Conservation (phyloP, 2,888 invertebrate species). For the Margaritifera margaritifera region DNA sequence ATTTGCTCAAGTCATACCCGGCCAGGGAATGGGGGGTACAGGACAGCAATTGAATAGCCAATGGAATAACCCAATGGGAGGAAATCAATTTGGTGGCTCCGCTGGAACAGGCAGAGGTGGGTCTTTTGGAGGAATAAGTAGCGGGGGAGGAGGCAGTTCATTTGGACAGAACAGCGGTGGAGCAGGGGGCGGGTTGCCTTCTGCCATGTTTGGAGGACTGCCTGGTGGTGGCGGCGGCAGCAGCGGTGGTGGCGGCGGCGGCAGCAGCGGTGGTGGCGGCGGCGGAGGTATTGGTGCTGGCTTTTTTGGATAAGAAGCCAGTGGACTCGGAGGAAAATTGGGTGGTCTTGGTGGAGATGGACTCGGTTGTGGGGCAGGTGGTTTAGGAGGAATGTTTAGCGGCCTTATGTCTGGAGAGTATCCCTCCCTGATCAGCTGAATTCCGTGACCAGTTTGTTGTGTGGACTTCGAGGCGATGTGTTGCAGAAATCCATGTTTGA, state of each 20-base stretch:
- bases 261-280: neutral
- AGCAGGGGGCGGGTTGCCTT: neutral
- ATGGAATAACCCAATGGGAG: too few species aligned
- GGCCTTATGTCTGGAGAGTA: neutral
- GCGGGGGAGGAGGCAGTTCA: conserved; percentile 5
- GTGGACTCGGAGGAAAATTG: conserved; percentile 8
- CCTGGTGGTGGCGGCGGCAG: neutral
- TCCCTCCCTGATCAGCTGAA: too few species aligned
- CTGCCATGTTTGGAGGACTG: neutral
- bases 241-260: neutral
- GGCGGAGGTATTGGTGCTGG: neutral
- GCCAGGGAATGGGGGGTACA: too few species aligned
- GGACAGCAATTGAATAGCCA: too few species aligned
- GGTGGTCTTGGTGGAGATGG: conserved; percentile 2
- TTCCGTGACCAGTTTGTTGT: too few species aligned
- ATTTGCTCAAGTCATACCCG: too few species aligned
- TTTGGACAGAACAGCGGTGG: neutral
- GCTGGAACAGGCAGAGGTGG: neutral
- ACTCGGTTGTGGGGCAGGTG: conserved; percentile 5
- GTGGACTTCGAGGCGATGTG: too few species aligned
- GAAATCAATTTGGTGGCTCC: too few species aligned
- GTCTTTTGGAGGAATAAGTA: conserved; percentile 9
- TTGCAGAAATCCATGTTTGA: too few species aligned
- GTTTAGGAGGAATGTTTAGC: conserved; percentile 7
- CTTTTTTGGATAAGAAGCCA: conserved; percentile 1